Evolutionary conservation across 2,113 vertebrate species (phyloP).

Genomic region (Phyllostomus discolor): DNA sequence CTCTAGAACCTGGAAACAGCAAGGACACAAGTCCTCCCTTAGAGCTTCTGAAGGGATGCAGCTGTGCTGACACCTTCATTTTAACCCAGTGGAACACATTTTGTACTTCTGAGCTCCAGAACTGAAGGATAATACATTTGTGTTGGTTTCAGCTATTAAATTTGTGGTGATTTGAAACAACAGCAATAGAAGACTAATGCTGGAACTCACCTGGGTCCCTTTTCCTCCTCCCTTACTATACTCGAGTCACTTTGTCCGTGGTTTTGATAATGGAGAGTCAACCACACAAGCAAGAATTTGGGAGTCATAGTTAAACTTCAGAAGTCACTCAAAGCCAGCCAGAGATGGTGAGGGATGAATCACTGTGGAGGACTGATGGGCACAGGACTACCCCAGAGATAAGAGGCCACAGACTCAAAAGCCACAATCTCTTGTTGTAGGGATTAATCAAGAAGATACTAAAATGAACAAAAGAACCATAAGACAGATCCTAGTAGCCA

Average conservation of each 20-base stretch:
- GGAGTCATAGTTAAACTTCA: not conserved
- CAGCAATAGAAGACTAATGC: not conserved
- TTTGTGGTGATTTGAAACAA: not conserved
- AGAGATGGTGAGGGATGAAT: not conserved
- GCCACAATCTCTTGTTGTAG: not conserved
- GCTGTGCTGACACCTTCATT: not conserved
- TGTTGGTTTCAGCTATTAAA: not conserved
- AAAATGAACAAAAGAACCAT: not conserved
- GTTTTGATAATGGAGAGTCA: not conserved
- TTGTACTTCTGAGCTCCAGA: not conserved
- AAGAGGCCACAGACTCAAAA: not conserved
- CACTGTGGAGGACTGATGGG: accelerated
- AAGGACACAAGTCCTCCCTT: not conserved
- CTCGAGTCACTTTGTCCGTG: not conserved
- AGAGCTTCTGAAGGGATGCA: not conserved
- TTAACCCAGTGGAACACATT: not conserved
- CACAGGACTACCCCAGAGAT: not conserved
- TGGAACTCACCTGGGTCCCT: not conserved
- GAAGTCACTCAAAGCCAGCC: not conserved
- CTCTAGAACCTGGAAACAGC: not conserved
- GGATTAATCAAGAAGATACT: not conserved
- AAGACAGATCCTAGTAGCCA: not conserved
- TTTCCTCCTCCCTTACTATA: not conserved
- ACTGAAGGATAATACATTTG: not conserved
- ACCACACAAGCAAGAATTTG: not conserved